Evolutionary conservation across 2,797 vertebrate genomes (phyloP).

Genomic region (Accipiter minullus): DNA sequence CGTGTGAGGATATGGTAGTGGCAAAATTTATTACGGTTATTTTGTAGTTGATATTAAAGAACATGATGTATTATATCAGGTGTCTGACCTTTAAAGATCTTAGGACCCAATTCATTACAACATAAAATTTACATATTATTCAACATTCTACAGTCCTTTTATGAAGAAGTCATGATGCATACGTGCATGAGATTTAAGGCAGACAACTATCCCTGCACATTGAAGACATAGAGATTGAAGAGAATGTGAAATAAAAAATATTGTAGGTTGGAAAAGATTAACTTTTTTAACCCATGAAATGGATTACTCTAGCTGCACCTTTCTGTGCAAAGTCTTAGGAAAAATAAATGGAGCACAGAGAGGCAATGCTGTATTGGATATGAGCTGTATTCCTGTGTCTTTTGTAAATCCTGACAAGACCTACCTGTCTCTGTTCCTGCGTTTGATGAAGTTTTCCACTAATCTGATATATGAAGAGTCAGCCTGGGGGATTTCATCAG

Average conservation of each 20-base stretch:
- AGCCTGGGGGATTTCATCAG: background rate
- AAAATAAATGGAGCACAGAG: conserved; percentile 29
- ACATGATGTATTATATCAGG: conserved; percentile 84
- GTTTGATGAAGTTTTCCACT: conserved; percentile 5
- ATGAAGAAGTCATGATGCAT: conserved; percentile 75
- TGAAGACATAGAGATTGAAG: conserved; percentile 45
- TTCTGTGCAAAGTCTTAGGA: background rate
- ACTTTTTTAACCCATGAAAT: conserved; percentile 45
- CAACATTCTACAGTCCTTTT: conserved; percentile 78
- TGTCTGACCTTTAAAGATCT: conserved; percentile 85
- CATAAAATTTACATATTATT: conserved; percentile 87
- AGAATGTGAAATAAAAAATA: conserved; percentile 41
- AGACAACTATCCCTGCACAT: background rate
- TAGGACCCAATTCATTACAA: conserved; percentile 84
- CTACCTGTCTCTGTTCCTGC: background rate
- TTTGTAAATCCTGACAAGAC: conserved; percentile 39
- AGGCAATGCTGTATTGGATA: background rate
- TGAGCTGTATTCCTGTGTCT: background rate
- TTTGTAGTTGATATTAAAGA: conserved; percentile 85
- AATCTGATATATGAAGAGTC: conserved; percentile 14
- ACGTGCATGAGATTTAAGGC: conserved; percentile 67
- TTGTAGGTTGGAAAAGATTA: background rate
- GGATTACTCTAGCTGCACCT: background rate
- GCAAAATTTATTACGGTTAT: conserved; percentile 84
- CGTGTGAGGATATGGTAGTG: conserved; percentile 77